Conservation (phyloP, 2,797 vertebrate genomes). For the Sebastes minor region DNA sequence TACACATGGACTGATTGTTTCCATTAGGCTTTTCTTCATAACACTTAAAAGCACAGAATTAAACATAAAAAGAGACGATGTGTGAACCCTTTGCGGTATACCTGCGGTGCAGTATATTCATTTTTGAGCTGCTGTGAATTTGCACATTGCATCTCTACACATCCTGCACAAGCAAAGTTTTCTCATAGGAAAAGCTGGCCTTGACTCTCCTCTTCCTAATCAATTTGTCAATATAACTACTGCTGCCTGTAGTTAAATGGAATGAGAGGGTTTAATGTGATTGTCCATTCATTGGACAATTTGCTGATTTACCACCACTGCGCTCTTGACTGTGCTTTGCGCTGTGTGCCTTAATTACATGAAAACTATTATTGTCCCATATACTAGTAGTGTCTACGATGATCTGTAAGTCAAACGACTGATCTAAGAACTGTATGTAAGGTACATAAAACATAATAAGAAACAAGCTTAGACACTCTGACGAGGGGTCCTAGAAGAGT, state of each 20-base stretch:
- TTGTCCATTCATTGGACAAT: neutral
- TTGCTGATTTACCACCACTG: too few species aligned
- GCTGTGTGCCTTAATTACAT: neutral
- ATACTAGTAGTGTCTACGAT: too few species aligned
- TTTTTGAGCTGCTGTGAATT: neutral
- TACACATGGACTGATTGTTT: neutral
- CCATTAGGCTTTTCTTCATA: neutral
- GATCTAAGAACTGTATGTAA: too few species aligned
- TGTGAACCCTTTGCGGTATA: neutral
- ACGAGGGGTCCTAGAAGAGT: too few species aligned
- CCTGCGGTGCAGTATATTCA: neutral
- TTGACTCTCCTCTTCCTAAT: neutral
- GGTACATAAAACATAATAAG: too few species aligned
- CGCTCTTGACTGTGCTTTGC: too few species aligned
- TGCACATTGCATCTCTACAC: neutral
- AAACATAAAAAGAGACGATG: neutral
- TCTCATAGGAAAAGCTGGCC: neutral
- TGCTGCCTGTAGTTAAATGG: neutral
- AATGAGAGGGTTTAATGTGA: neutral
- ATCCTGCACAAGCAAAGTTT: neutral
- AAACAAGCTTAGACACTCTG: too few species aligned
- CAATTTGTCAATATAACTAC: neutral
- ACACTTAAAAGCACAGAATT: neutral
- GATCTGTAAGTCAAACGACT: neutral
- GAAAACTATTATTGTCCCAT: too few species aligned